Evolutionary conservation across 2,888 invertebrate genomes (phyloP).

Genomic region (Phania funesta): DNA sequence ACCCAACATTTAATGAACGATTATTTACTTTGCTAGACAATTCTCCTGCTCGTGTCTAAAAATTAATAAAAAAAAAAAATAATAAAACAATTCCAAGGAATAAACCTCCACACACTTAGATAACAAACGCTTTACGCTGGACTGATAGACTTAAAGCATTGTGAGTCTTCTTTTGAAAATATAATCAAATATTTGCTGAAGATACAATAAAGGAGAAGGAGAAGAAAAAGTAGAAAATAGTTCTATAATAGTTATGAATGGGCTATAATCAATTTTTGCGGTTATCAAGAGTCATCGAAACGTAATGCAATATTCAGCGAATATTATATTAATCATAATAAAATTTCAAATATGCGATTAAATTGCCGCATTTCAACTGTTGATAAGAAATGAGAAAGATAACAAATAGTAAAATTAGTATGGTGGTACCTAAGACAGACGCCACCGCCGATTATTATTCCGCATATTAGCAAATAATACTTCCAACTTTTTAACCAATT

Average conservation of each 20-base stretch:
- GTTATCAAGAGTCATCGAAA: no score
- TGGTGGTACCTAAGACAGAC: no score
- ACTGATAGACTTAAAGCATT: slow-evolving; percentile 23
- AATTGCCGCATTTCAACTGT: background rate
- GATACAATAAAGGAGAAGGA: slow-evolving; percentile 34
- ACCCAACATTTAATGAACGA: slow-evolving; percentile 17
- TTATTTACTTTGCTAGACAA: slow-evolving; percentile 11
- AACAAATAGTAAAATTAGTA: background rate
- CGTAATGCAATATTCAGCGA: background rate
- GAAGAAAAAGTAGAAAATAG: background rate
- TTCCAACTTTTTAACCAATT: no score
- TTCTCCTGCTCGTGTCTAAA: background rate
- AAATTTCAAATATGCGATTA: background rate
- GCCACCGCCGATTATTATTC: no score
- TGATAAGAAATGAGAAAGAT: background rate
- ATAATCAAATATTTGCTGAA: slow-evolving; percentile 34
- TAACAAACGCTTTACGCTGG: slow-evolving; percentile 32
- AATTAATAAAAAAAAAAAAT: background rate
- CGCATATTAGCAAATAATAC: no score
- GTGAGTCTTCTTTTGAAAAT: slow-evolving; percentile 11
- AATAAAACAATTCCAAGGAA: slow-evolving; percentile 41
- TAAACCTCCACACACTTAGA: slow-evolving; percentile 39
- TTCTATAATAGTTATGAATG: background rate
- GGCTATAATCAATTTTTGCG: no score
- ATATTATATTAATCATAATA: background rate